Conservation (phyloP, 2,113 vertebrate species). For the Daubentonia madagascariensis region DNA sequence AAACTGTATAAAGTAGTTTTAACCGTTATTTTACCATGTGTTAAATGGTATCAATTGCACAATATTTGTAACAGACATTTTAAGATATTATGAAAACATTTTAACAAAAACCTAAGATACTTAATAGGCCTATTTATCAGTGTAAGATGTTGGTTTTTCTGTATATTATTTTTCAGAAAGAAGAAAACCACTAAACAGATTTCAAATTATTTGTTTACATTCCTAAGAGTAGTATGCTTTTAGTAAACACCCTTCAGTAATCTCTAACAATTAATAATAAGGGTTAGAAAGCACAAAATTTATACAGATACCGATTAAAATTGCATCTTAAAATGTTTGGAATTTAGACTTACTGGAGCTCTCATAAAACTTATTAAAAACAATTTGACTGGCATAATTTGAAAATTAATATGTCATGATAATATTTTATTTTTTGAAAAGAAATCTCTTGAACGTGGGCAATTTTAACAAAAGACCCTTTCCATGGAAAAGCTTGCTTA, state of each 20-base stretch:
- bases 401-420: not conserved
- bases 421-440: not conserved
- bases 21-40: not conserved
- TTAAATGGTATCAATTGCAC: not conserved
- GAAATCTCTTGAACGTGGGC: not conserved
- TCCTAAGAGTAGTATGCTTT: not conserved
- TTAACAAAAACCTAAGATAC: not conserved
- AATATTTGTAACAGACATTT: not conserved
- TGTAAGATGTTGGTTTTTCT: not conserved
- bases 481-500: not conserved
- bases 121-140: not conserved
- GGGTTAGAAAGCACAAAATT: not conserved
- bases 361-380: not conserved
- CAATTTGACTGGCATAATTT: not conserved
- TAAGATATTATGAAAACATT: not conserved
- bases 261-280: not conserved
- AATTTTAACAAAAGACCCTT: not conserved
- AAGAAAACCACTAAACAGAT: not conserved
- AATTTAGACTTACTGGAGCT: not conserved
- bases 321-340: not conserved
- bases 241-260: not conserved
- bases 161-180: not conserved
- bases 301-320: not conserved
- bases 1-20: not conserved
- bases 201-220: slow-evolving; percentile 40